A percentile compares a stretch with the other conserved stretches of the same genome.
Evolutionary conservation across 2,888 invertebrate genomes (phyloP).

Genomic region (Pasiphila rectangulata): DNA sequence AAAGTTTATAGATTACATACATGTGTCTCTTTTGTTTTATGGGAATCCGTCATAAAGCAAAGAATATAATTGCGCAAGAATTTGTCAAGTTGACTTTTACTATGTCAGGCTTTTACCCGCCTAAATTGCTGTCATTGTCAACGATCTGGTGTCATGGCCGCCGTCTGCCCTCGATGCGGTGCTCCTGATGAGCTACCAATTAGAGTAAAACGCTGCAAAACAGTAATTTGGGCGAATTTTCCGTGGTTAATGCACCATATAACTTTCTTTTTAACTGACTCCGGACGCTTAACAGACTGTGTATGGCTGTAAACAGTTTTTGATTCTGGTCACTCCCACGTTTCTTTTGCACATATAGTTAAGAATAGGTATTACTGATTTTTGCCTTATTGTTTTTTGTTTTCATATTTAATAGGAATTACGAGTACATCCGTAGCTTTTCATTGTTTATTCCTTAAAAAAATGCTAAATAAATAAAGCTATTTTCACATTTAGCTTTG

Average conservation of each 20-base stretch:
- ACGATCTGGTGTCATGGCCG: conserved; percentile 51
- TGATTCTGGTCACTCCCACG: too few relatives aligned
- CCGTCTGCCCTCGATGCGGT: conserved; percentile 52
- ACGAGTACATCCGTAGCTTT: too few relatives aligned
- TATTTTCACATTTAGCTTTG: too few relatives aligned
- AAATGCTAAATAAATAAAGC: too few relatives aligned
- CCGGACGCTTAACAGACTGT: conserved; percentile 71
- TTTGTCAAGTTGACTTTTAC: conserved; percentile 19
- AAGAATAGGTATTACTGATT: too few relatives aligned
- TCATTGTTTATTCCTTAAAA: too few relatives aligned
- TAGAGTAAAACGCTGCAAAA: conserved; percentile 73
- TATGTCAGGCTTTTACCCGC: conserved; percentile 48
- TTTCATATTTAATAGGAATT: not conserved
- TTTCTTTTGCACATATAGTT: too few relatives aligned
- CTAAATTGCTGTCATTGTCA: conserved; percentile 63
- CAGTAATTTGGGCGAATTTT: conserved; percentile 69
- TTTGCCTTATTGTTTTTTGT: not conserved
- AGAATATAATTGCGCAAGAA: conserved; percentile 18
- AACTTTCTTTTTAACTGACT: conserved; percentile 68
- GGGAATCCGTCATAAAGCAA: not conserved
- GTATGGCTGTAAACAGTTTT: conserved; percentile 40
- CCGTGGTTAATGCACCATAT: conserved; percentile 69
- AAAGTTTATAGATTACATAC: conserved; percentile 4
- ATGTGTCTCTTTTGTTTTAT: not conserved
- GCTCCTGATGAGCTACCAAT: conserved; percentile 67